Base-by-base conservation (phyloP, 2,888 invertebrate genomes). In the Thecocarcelia acutangulata region DNA sequence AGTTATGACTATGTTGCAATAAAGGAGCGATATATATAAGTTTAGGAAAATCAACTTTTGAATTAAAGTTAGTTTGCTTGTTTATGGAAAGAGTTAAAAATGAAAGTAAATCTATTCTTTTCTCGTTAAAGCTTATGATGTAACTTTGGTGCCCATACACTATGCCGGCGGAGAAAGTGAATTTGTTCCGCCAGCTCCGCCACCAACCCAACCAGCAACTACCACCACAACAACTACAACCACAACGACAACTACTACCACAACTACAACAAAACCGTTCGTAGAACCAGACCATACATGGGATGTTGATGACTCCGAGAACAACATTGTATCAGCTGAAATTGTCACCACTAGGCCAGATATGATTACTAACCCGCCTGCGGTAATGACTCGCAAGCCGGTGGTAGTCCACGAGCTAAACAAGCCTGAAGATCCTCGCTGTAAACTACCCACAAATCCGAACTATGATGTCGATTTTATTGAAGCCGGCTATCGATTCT, bases 401-500 rank as follows among this genome's bases (percentile, higher is more conserved):
- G 78, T 59, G 1, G 59, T 77, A 4, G 69, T 72, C 3, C 85
- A 87, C 6, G 84, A 84, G 42, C 70, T 85, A 0, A 86, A 88
- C 52, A 66, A 83, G 50, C 88, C 88, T 0, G 91, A 91, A 58
- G 91, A 89, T 79, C 85, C 85, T 3, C 86, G 86, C 4, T 91
- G 91, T 83, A 88, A 86, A 48, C 76, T 91, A 4, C 90, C 91
- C 12, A 82, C 88, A 5, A 87, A 87, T 66, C 91, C 91, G 19
- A 88, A 90, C 69, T 88, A 86, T 46, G 90, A 91, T 83, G 89
- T 89, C 3, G 88, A 87, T 72, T 89, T 87, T 42, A 83, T 80
- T 0, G 88, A 90, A 33, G 88, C 87, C 0, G 91, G 90, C 17
- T 90, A 89, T 85, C 89, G 88, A 3, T 91, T 87, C 89, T 88